Percentiles rank a stretch among this genome's conserved stretches.
Conservation (phyloP, 92 coral and sea anemone genomes). For the Porites lobata region DNA sequence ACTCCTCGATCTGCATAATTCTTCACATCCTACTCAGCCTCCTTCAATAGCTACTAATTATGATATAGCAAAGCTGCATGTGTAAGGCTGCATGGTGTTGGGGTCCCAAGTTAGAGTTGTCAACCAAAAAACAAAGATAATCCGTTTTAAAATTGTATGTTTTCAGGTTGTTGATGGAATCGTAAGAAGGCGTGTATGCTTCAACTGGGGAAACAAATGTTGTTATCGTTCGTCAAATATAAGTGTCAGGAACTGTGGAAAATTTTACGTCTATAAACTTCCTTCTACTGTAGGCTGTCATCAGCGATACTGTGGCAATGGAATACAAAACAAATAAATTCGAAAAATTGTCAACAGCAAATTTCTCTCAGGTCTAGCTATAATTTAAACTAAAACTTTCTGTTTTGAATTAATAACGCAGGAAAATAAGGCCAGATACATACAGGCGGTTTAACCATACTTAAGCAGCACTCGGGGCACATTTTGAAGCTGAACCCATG, state of each 20-base stretch:
- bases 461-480: too few species aligned
- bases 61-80: too few species aligned
- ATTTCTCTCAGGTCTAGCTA: too few species aligned
- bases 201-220: constrained; percentile 28
- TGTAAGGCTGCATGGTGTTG: background rate
- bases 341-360: background rate
- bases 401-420: background rate
- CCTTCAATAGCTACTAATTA: too few species aligned
- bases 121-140: background rate
- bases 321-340: background rate
- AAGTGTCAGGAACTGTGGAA: constrained; percentile 63
- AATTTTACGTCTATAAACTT: constrained; percentile 58
- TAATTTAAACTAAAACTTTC: too few species aligned
- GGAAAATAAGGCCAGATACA: background rate
- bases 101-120: background rate
- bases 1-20: too few species aligned
- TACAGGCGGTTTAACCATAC: background rate
- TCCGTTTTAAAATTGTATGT: background rate
- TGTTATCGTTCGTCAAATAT: constrained; percentile 37
- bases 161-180: constrained; percentile 46
- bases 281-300: constrained; percentile 38
- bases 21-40: too few species aligned
- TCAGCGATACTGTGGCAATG: constrained; percentile 64
- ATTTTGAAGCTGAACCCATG: too few species aligned
- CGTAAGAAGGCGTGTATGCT: constrained; percentile 39